phyloP scores from a whole-genome alignment of 92 coral and sea anemone species.

The Umimayanthus chanpuru region DNA sequence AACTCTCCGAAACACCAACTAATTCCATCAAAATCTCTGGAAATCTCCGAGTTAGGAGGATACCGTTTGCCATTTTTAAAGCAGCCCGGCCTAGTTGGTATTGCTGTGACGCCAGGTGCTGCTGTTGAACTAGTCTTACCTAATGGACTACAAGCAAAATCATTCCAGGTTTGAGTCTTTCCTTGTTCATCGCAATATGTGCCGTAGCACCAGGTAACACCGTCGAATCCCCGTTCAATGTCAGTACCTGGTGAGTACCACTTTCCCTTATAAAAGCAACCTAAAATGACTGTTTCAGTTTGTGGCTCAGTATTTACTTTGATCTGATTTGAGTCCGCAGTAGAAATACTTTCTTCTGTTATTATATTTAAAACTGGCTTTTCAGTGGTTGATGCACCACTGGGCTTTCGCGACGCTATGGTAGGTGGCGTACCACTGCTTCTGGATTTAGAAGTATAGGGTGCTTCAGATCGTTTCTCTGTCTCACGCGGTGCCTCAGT shows the following conservation, averaged over 20 bases:
- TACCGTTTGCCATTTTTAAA: constrained; percentile 16
- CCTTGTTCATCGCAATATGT: constrained; percentile 15
- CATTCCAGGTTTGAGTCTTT: background rate
- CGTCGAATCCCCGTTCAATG: constrained; percentile 6
- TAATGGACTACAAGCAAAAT: background rate
- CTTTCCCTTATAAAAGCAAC: constrained; percentile 26
- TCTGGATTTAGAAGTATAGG: background rate
- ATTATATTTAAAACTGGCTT: background rate
- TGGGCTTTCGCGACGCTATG: background rate
- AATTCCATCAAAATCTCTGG: background rate
- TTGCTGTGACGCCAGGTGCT: background rate
- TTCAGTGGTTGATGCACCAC: background rate
- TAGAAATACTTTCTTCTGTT: background rate
- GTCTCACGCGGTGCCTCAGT: background rate
- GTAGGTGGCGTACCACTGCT: background rate
- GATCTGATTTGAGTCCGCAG: background rate
- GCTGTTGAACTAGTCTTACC: background rate
- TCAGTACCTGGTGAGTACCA: constrained; percentile 17
- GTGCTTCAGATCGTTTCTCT: background rate
- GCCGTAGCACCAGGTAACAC: constrained; percentile 14
- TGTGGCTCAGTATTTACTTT: background rate
- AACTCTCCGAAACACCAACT: constrained; percentile 10
- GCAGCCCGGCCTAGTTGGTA: background rate
- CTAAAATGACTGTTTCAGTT: background rate
- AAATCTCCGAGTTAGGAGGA: background rate